Base-by-base conservation (phyloP, 2,113 vertebrate species). In the cat (Felis catus) region DNA sequence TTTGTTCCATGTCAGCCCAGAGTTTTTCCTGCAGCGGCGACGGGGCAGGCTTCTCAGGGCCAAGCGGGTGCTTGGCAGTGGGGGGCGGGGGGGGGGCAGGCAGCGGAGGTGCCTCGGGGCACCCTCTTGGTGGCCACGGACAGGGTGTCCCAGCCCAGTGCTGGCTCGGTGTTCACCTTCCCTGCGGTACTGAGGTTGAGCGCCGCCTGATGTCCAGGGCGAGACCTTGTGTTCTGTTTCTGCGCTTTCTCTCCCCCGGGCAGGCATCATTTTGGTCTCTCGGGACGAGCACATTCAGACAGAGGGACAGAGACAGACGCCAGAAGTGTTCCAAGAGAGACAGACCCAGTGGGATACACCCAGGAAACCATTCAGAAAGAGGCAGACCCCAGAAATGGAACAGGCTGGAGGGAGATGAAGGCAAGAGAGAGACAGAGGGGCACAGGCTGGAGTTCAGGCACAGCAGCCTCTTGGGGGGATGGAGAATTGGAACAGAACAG, bases 1-100 rank as follows among this genome's bases (percentile, higher is more conserved):
- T 97, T 90, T 81, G 83, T 96, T 91, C 71, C 21, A 10, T 39
- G 39, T 92, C 85, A 78, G 55, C 97, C 91, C 85, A 41, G 86
- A 97, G 95, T 97, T 91, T 89, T 73, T 94, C 31, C 63, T 71
- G 68, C 5, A 1, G 33, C 1, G 1, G 73, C 0, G 1, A 18
- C 3, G 1, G 81, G 78, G 74, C 0, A 0, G 86, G 51, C n/a
- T 90, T 76, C 0, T 0, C 1, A 3, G 86, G 36, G 48, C 1
- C 0, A 1, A 0, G 6, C 4, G 36, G 31, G 23, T n/a, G 81
- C 85, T 0, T 45, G 45, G 45, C 45, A 45, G 45, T 1, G 45
- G 45, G 58, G 58, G 58, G 0, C 0, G 0, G 0, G 58, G 36
- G 36, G 36, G 51, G 73, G 73, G 53, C 1, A 1, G 41, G 31